A percentile compares a stretch with the other conserved stretches of the same genome.
These are phyloP conservation scores for Condylura cristata DNA, from an alignment of 2,113 vertebrate species.

Conservation along the genomic window DNA sequence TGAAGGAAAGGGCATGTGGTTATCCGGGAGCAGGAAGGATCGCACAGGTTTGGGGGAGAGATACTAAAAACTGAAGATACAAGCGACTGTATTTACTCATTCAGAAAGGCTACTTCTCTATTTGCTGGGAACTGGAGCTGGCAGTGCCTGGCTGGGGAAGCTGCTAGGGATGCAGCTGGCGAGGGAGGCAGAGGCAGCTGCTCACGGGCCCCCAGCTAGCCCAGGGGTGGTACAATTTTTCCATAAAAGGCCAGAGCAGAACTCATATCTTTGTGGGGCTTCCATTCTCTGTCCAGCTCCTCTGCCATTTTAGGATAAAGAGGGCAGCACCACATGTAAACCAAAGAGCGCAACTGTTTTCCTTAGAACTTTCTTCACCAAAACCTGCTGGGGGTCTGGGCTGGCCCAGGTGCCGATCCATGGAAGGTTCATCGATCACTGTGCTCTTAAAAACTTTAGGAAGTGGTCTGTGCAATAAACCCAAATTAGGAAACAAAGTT, in stretches of 20 bases:
- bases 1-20: too few species aligned
- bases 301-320: neutral
- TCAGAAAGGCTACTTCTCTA: neutral
- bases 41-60: neutral
- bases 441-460: neutral
- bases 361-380: neutral
- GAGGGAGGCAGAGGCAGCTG: neutral
- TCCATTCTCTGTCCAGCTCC: too few species aligned
- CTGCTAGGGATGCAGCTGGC: too few species aligned
- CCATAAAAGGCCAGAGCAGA: neutral
- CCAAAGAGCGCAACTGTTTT: neutral
- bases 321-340: too few species aligned
- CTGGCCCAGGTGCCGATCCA: neutral
- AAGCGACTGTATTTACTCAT: neutral
- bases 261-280: neutral
- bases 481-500: neutral
- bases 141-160: fast-evolving
- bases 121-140: neutral
- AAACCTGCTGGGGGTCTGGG: neutral
- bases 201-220: neutral
- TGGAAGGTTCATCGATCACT: too few species aligned
- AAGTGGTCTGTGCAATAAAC: neutral
- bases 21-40: neutral
- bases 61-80: neutral
- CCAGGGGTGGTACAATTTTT: too few species aligned